phyloP scores from a whole-genome alignment of 2,797 vertebrate genomes.

The Hemitrygon akajei region DNA sequence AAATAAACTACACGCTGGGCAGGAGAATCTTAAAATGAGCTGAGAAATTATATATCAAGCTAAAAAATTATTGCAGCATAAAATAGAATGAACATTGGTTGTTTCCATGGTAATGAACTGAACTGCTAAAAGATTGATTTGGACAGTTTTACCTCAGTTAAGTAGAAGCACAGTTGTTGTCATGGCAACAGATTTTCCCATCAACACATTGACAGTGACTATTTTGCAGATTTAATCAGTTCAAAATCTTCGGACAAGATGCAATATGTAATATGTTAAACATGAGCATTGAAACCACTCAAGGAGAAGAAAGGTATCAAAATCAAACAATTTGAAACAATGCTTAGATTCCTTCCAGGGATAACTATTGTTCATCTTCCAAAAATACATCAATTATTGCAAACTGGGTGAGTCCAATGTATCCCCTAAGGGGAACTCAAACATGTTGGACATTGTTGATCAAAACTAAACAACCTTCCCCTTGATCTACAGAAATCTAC shows the following conservation, averaged over 20 bases:
- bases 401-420: background rate
- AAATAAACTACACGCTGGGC: background rate
- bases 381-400: conserved; percentile 24
- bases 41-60: background rate
- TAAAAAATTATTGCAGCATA: conserved; percentile 7
- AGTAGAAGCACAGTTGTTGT: background rate
- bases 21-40: background rate
- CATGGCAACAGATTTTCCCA: conserved; percentile 8
- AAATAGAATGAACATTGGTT: background rate
- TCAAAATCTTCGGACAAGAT: background rate
- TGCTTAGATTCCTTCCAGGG: background rate
- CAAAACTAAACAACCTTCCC: conserved; percentile 11
- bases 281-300: background rate
- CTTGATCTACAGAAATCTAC: conserved; percentile 13
- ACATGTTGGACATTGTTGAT: background rate
- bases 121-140: conserved; percentile 29
- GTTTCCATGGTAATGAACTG: conserved; percentile 33
- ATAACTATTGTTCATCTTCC: background rate
- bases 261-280: background rate
- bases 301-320: background rate
- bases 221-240: background rate
- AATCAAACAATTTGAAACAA: background rate
- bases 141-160: conserved; percentile 4
- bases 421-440: background rate
- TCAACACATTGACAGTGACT: background rate